Base-by-base conservation (phyloP, 2,888 invertebrate genomes). In the Gerosis bhagava region DNA sequence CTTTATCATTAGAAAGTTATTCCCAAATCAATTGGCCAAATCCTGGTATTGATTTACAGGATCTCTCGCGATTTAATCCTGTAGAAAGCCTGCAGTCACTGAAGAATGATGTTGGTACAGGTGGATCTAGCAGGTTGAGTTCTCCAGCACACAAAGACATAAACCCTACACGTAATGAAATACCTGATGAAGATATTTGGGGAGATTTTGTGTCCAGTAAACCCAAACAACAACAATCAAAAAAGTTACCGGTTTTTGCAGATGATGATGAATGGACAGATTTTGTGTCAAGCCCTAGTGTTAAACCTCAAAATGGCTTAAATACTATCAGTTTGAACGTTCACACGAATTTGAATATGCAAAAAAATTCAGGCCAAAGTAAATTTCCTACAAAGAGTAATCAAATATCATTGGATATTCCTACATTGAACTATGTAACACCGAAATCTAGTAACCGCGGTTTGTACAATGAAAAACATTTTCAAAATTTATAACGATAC, bases 1-100 rank as follows among this genome's bases (percentile, higher is more conserved):
- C 89, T 0, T 58, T 89, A 17, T 84, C 89, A 5, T 62, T 89
- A 54, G 89, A 89, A 60, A 82, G 87, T 55, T 88, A 78, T 61
- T 89, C 90, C 1, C 86, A 90, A 67, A 92, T 92, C 31, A 91
- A 91, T 63, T 92, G 92, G 92, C 92, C 92, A 3, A 90, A 91
- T 64, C 92, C 92, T 8, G 92, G 92, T 13, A 80, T 89, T 56
- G 81, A 88, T 59, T 71, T 88, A 42, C 88, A 89, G 60, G 88
- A 89, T 63, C 68, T 89, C 3, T 87, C 89, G 1, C 67, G 83
- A 49, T 89, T 89, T 41, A 89, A 89, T 64, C 89, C 89, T 15
- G 82, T 89, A 0, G 84, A 89, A 63, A 82, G 83, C 17, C 63
- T 89, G 26, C 78, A 83, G 40, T 82, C 89, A 3, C 65, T 89